Conservation (phyloP, 2,797 vertebrate species). For the Chloroceryle inda region DNA sequence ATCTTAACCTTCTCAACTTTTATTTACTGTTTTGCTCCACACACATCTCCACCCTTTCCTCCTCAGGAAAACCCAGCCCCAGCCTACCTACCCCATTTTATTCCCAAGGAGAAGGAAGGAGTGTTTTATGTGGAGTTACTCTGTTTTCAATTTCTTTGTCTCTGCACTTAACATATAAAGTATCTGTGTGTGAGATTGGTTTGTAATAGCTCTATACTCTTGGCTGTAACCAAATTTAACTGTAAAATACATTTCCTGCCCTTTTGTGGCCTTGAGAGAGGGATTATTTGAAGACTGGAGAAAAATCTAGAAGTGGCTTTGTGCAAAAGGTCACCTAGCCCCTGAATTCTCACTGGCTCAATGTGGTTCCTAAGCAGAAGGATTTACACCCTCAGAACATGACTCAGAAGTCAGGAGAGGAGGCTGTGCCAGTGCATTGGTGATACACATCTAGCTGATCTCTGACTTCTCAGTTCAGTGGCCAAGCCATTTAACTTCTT, state of each 20-base stretch:
- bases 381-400: not conserved
- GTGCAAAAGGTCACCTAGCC: not conserved
- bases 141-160: not conserved
- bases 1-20: not conserved
- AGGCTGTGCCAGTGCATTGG: accelerated
- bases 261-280: not conserved
- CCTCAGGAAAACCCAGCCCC: not conserved
- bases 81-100: not conserved
- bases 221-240: not conserved
- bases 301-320: not conserved
- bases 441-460: not conserved
- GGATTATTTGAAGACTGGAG: not conserved
- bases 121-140: not conserved
- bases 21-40: not conserved
- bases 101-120: not conserved
- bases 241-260: not conserved
- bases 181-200: not conserved
- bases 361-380: not conserved
- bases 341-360: not conserved
- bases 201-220: not conserved
- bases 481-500: not conserved
- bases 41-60: not conserved
- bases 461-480: not conserved
- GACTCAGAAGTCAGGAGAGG: not conserved
- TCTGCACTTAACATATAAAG: not conserved